phyloP scores from a whole-genome alignment of 2,113 vertebrate species.

The Pseudopipra pipra region DNA sequence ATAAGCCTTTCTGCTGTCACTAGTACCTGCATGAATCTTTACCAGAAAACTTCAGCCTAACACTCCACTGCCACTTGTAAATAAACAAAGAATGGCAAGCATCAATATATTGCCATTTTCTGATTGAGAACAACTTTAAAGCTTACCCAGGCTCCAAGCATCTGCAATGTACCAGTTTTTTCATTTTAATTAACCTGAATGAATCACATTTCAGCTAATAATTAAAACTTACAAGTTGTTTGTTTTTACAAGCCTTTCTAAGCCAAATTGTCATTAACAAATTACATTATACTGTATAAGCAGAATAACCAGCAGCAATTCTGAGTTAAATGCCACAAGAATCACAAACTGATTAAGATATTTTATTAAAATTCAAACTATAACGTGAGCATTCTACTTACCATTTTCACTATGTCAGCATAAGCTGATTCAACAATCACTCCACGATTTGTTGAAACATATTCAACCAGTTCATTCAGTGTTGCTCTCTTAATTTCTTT shows the following conservation, averaged over 20 bases:
- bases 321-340: not conserved
- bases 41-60: not conserved
- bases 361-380: not conserved
- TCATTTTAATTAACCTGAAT: not conserved
- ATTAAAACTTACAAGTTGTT: not conserved
- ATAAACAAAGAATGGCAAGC: not conserved
- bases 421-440: constrained; percentile 93
- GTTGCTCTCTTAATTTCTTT: constrained; percentile 98
- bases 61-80: not conserved
- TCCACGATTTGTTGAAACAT: constrained; percentile 94
- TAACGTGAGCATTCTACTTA: constrained; percentile 73
- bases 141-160: not conserved
- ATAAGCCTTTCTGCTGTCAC: not conserved
- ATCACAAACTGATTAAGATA: not conserved
- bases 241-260: constrained; percentile 17
- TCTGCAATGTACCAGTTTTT: not conserved
- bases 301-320: not conserved
- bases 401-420: constrained; percentile 96
- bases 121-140: not conserved
- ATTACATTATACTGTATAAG: not conserved
- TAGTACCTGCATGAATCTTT: not conserved
- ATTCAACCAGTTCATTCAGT: constrained; percentile 95
- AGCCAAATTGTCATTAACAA: not conserved
- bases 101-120: not conserved
- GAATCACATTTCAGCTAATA: not conserved